A percentile compares a stretch with the other conserved stretches of the same genome.
phyloP scores from a whole-genome alignment of 2,888 invertebrate species.

The Pristionchus exspectatus region DNA sequence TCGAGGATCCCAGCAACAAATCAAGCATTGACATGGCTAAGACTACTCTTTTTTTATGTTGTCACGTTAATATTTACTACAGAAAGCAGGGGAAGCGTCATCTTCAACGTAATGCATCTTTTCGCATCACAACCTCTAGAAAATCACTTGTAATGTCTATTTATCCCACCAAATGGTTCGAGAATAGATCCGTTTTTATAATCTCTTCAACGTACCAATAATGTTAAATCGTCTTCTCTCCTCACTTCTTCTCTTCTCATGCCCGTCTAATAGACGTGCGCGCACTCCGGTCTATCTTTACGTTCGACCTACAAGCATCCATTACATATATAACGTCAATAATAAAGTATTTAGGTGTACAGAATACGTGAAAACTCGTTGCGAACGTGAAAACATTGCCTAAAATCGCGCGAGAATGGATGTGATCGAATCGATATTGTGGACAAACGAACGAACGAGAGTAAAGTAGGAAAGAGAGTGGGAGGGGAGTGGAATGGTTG shows the following conservation, averaged over 20 bases:
- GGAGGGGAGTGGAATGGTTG: conserved; percentile 25
- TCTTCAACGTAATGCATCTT: no score
- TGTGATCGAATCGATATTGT: conserved; percentile 20
- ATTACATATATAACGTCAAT: background rate
- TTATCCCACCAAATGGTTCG: no score
- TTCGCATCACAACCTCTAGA: background rate
- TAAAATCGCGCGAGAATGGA: background rate
- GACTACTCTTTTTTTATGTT: no score
- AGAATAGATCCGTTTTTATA: background rate
- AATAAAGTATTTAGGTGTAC: background rate
- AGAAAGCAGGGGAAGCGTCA: no score
- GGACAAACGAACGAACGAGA: conserved; percentile 10
- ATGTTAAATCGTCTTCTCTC: background rate
- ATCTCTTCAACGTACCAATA: background rate
- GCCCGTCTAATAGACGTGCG: conserved; percentile 38
- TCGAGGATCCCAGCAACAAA: no score
- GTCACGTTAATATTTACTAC: no score
- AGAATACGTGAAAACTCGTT: background rate
- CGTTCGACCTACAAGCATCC: background rate
- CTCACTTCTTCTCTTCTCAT: conserved; percentile 28
- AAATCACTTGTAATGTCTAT: no score
- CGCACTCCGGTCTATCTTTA: background rate
- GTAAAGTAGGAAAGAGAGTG: conserved; percentile 15
- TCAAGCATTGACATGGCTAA: no score
- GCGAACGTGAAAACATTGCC: background rate